Evolutionary conservation across 2,113 vertebrate species (phyloP).

Genomic region (Apistogramma diplotaenia): DNA sequence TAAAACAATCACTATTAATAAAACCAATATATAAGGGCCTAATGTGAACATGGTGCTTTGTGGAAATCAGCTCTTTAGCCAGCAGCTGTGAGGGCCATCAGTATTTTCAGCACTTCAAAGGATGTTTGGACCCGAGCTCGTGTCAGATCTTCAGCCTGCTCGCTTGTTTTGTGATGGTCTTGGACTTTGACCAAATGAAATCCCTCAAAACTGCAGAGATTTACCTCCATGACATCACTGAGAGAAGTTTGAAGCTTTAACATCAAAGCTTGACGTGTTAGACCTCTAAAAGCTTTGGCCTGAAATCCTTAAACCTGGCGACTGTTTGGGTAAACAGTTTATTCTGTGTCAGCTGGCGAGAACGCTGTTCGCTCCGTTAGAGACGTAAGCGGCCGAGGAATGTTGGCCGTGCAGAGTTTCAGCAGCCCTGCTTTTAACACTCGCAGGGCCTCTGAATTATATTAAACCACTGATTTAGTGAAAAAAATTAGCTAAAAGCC

Average conservation of each 20-base stretch:
- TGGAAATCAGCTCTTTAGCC: not conserved
- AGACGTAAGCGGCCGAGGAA: constrained; percentile 57
- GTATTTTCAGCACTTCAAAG: constrained; percentile 35
- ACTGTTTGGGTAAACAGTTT: constrained; percentile 76
- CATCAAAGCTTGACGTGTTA: constrained; percentile 63
- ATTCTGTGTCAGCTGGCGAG: constrained; percentile 70
- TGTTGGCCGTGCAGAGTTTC: constrained; percentile 49
- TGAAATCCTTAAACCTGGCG: constrained; percentile 67
- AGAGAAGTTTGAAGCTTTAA: constrained; percentile 59
- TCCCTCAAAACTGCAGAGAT: constrained; percentile 14
- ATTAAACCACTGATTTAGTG: constrained; percentile 36
- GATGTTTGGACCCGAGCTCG: constrained; percentile 38
- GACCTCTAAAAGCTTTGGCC: constrained; percentile 74
- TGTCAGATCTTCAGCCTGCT: constrained; percentile 33
- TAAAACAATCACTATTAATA: not conserved
- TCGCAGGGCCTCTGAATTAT: constrained; percentile 37
- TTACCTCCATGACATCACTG: constrained; percentile 62
- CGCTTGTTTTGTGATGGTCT: constrained; percentile 27
- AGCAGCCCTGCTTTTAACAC: constrained; percentile 42
- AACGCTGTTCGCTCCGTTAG: constrained; percentile 47
- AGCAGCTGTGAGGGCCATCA: not conserved
- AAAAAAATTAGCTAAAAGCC: not conserved
- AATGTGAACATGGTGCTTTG: not conserved
- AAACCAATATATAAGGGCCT: not conserved
- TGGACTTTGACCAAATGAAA: constrained; percentile 36